Base-by-base conservation (phyloP, 2,113 vertebrate species). In the Heptranchias perlo region DNA sequence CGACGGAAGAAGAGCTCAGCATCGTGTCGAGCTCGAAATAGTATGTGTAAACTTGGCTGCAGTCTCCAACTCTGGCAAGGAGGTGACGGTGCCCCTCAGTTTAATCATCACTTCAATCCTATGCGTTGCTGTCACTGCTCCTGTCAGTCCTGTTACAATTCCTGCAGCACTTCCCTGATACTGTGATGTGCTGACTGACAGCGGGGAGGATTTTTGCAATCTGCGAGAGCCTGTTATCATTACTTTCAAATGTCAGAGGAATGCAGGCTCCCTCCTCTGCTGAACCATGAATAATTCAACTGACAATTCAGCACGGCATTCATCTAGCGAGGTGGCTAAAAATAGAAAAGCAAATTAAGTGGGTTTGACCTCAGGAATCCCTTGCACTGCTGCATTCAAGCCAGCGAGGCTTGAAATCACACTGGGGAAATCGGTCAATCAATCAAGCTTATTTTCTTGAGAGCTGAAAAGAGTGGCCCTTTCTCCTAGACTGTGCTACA, bases 261-360 rank as follows among this genome's bases (percentile, higher is more conserved):
- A 96, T 96, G 94, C 44, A 58, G 67, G 58, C 86, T 89, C 35
- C 96, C 96, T 96, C 91, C 96, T 96, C 67, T 6, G 3, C 78
- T 82, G 11, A 23, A 8, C 25, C 86, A 87, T 97, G 96, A 97
- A 97, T 97, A 97, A 97, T 97, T 96, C 96, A 97, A 94, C 52
- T 96, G 35, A 67, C 97, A 96, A 96, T 96, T 96, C 95, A 96
- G 73, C n/a, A 31, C 10, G 23, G 92, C 96, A 96, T 96, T 96
- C 95, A 84, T 89, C 96, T 96, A 96, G 86, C 3, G 4, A 73
- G 69, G 54, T 47, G 58, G 78, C 96, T 97, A 97, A 97, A 97
- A 97, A 97, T 96, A 97, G 96, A 96, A 97, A n/a, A 58, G 69
- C 96, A 96, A 97, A 91, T 95, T 1, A 93, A 96, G 86, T 84